These are phyloP conservation scores for Meghimatium bilineatum DNA, from an alignment of 2,888 invertebrate genomes.

Conservation along the genomic window DNA sequence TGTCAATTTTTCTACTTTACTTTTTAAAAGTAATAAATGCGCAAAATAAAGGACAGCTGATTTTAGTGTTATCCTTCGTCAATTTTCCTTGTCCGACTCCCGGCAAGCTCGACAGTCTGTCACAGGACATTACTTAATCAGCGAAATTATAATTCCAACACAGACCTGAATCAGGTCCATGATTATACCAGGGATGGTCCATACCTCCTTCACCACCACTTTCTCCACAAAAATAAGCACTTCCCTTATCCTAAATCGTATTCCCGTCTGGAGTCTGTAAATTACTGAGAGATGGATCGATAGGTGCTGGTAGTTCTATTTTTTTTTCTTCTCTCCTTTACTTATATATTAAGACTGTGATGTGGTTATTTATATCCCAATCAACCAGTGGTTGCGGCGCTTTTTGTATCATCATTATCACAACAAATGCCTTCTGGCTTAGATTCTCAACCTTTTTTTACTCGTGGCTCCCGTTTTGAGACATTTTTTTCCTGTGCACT, in stretches of 20 bases:
- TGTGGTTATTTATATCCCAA: background rate
- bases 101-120: no score
- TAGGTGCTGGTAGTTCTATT: background rate
- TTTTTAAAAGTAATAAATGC: no score
- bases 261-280: background rate
- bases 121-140: slow-evolving; percentile 4
- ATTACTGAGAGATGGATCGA: background rate
- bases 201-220: background rate
- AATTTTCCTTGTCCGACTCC: no score
- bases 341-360: background rate
- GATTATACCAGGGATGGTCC: background rate
- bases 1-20: no score
- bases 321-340: background rate
- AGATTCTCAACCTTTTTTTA: no score
- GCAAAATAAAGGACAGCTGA: no score
- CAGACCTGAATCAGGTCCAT: background rate
- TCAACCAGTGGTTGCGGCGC: background rate
- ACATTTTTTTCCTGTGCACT: no score
- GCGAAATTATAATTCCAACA: background rate
- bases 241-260: background rate
- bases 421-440: no score
- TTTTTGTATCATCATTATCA: background rate
- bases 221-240: background rate
- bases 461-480: no score
- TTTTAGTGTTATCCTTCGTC: no score